Base-by-base conservation (phyloP, 2,113 vertebrate genomes). In the Gymnogyps californianus region DNA sequence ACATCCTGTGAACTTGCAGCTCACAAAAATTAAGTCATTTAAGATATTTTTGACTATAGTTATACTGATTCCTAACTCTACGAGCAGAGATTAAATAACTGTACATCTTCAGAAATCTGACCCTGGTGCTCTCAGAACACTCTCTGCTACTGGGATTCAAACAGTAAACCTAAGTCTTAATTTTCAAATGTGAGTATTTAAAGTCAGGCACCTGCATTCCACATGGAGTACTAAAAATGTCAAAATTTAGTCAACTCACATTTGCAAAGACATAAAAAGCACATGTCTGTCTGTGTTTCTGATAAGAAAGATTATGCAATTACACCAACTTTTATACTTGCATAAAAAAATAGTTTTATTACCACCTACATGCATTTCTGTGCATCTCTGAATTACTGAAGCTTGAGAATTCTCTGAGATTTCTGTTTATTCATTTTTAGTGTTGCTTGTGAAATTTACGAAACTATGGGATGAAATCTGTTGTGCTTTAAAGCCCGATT, bases 121-220 rank as follows among this genome's bases (percentile, higher is more conserved):
- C 7, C 25, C 22, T 51, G 11, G 12, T 6, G 2, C 12, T 92
- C 26, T 93, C 46, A 89, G 58, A 92, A 89, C 46, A 55, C 15
- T 51, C 13, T 49, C 38, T 75, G 38, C 11, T 74, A 42, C 4
- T 62, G 21, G 17, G 16, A 81, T 78, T 62, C 58, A 89, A 87
- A 65, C 20, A 65, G 49, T n/a, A 89, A 88, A 88, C 0, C 0
- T 61, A 69, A 88, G 31, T 4, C 1, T 0, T 12, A 17, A 66
- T 80, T 86, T 96, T 77, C 32, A 77, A 65, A 77, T 44, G 24
- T 10, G 32, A 79, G 15, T 29, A 54, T 75, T 85, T 79, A 19
- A 92, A 89, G 55, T 49, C 76, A 92, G 46, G 49, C 31, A 90
- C 62, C 54, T 80, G 54, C 67, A 83, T 77, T 86, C 67, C 80